These are phyloP conservation scores for Indri indri DNA, from an alignment of 2,113 vertebrate genomes.

Conservation along the genomic window DNA sequence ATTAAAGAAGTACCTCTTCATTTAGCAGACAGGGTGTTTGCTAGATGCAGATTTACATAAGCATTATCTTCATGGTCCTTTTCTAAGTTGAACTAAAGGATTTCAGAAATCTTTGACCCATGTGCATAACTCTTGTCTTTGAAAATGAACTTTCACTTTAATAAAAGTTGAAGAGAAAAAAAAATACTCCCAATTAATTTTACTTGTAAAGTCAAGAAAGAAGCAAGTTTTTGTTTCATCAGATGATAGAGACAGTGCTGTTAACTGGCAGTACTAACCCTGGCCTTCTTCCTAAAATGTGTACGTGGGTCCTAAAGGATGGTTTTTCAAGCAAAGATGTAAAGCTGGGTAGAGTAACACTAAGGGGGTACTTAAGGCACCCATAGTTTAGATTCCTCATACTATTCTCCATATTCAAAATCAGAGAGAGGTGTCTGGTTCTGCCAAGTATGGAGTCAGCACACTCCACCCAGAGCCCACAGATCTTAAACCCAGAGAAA, in stretches of 20 bases:
- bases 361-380: background rate
- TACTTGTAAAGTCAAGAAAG: background rate
- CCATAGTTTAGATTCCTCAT: background rate
- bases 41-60: background rate
- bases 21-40: background rate
- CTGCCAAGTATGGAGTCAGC: background rate
- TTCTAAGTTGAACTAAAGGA: background rate
- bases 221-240: conserved; percentile 2
- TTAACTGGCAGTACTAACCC: background rate
- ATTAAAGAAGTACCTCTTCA: background rate
- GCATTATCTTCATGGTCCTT: background rate
- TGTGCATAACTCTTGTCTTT: background rate
- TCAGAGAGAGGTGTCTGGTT: background rate
- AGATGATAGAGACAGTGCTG: background rate
- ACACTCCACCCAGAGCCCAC: background rate
- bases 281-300: background rate
- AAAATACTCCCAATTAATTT: background rate
- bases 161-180: background rate
- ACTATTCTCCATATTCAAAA: background rate
- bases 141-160: conserved; percentile 14
- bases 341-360: background rate
- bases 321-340: background rate
- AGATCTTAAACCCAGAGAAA: background rate
- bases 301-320: background rate
- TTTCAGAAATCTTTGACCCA: conserved; percentile 9